Percentiles rank a stretch among this genome's conserved stretches.
These are phyloP conservation scores for Morpho helenor DNA, from an alignment of 2,888 invertebrate genomes.

Conservation along the genomic window DNA sequence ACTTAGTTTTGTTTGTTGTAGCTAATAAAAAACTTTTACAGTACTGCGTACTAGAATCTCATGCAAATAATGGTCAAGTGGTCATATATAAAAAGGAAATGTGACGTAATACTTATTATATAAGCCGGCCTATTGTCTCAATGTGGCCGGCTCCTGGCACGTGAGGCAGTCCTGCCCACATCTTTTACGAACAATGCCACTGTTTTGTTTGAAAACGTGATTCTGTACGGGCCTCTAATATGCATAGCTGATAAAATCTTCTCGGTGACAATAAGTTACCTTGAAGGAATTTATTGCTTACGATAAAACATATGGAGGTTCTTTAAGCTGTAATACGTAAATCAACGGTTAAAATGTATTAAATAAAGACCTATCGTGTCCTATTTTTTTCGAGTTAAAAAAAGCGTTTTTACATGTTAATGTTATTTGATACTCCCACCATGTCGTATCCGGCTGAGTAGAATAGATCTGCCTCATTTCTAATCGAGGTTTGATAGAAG, in stretches of 20 bases:
- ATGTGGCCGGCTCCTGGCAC: constrained; percentile 44
- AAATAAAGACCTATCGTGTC: too few relatives aligned
- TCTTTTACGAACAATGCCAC: constrained; percentile 55
- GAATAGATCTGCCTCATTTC: too few relatives aligned
- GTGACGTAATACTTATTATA: constrained; percentile 17
- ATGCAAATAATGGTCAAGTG: too few relatives aligned
- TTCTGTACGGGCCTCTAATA: constrained; percentile 49
- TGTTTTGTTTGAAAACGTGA: constrained; percentile 52
- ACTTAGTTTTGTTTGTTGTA: too few relatives aligned
- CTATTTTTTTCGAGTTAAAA: too few relatives aligned
- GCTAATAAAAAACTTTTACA: too few relatives aligned
- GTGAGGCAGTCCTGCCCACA: constrained; percentile 46
- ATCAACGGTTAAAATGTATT: neutral
- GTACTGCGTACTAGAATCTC: too few relatives aligned
- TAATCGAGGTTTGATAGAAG: too few relatives aligned
- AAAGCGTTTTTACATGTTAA: too few relatives aligned
- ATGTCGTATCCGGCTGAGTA: too few relatives aligned
- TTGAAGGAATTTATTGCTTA: constrained; percentile 35
- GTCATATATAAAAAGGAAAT: constrained; percentile 2
- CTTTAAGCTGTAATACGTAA: neutral
- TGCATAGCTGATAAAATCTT: constrained; percentile 51
- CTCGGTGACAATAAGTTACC: constrained; percentile 40
- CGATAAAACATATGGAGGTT: constrained; percentile 19
- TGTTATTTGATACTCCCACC: too few relatives aligned
- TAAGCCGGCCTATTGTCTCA: constrained; percentile 18